phyloP scores from a whole-genome alignment of 2,888 invertebrate species.

The Drosophila mimetica region DNA sequence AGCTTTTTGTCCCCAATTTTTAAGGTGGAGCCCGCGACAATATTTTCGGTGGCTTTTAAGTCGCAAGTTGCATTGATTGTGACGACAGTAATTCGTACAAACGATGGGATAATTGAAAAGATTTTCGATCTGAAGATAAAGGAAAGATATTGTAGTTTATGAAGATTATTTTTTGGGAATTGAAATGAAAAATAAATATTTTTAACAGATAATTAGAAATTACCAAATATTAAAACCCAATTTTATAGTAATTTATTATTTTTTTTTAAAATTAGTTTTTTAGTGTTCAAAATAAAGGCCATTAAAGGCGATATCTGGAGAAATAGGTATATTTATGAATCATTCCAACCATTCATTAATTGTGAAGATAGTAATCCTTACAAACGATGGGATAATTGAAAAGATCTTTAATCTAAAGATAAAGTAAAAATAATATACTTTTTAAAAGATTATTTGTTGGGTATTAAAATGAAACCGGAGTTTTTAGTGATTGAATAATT shows the following conservation, averaged over 20 bases:
- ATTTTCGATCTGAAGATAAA: not conserved
- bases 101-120: slow-evolving; percentile 1
- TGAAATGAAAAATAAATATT: too few relatives aligned
- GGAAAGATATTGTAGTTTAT: not conserved
- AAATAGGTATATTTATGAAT: too few relatives aligned
- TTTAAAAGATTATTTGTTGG: too few relatives aligned
- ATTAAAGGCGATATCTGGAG: too few relatives aligned
- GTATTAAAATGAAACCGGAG: too few relatives aligned
- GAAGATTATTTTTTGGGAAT: too few relatives aligned
- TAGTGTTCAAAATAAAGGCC: too few relatives aligned
- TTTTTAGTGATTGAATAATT: not conserved
- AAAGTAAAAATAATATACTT: not conserved
- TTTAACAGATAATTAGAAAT: not conserved
- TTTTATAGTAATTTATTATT: too few relatives aligned
- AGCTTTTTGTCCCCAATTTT: slow-evolving; percentile 43
- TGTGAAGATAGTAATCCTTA: slow-evolving; percentile 26
- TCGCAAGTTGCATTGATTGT: slow-evolving; percentile 40
- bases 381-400: slow-evolving; percentile 11
- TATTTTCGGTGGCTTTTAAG: slow-evolving; percentile 31
- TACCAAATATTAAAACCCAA: not conserved
- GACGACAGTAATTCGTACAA: slow-evolving; percentile 23
- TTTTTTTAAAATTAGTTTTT: too few relatives aligned
- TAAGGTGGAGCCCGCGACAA: slow-evolving; percentile 69
- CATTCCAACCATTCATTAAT: too few relatives aligned
- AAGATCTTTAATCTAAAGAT: not conserved